Base-by-base conservation (phyloP, 2,888 invertebrate species). In the Epinotia demarniana region DNA sequence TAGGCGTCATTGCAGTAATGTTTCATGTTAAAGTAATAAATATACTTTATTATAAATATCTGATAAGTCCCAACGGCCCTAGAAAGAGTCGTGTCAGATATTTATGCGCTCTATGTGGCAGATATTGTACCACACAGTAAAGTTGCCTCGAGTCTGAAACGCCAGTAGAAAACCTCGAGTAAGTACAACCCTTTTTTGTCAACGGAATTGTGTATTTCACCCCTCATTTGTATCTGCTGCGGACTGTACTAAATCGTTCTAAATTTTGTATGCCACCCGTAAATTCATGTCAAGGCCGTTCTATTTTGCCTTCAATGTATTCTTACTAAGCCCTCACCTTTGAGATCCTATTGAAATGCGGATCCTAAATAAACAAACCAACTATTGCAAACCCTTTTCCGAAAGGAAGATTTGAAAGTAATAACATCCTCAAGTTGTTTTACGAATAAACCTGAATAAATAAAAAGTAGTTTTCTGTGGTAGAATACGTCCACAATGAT, bases 291-390 rank as follows among this genome's bases (percentile, higher is more conserved):
- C 53, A 53, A 13, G 16, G 49, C 49, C 49, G 13, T n/a, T 13
- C 53, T 1, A 8, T 5, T n/a, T 53, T 53, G 53, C n/a, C 53
- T 53, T 16, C n/a, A 53, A 53, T 53, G 1, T 53, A 8, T 53
- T 8, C n/a, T 53, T 53, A 53, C 16, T 27, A 27, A 27, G 13
- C 16, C 16, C 4, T 53, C n/a, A n/a, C 53, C n/a, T 53, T 53
- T 53, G n/a, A 53, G 53, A n/a, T n/a, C 49, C 8, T 53, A n/a
- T 53, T 53, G 16, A 53, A 53, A 53, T 53, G 13, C n/a, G 53
- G n/a, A n/a, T 53, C 53, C 53, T 53, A 53, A 53, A n/a, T 53
- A 53, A 53, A 53, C 53, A 53, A 53, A 16, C n/a, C n/a, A 53
- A n/a, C 46, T 3, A 53, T n/a, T 53, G 53, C 16, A 4, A 13